These are phyloP conservation scores for Nasonia longicornis DNA, from an alignment of 1,140 invertebrate species.

Conservation along the genomic window DNA sequence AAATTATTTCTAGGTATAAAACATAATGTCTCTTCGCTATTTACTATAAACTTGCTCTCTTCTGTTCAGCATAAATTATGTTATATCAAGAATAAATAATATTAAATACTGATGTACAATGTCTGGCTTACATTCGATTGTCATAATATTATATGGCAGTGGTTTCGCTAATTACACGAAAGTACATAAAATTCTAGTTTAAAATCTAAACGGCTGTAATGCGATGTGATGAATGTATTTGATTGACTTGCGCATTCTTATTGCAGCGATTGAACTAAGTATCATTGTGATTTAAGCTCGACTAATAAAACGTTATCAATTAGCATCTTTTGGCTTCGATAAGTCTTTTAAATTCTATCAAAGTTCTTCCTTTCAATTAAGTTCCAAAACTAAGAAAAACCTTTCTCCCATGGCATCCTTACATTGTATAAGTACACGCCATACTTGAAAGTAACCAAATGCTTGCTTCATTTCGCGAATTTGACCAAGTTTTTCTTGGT, in stretches of 20 bases:
- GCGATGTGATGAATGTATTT: slow-evolving; percentile 34
- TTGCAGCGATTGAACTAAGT: slow-evolving; percentile 24
- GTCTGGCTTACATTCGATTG: slow-evolving; percentile 55
- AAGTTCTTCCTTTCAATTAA: slow-evolving; percentile 4
- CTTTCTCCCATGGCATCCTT: neutral
- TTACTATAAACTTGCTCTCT: slow-evolving; percentile 48
- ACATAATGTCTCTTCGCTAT: slow-evolving; percentile 58
- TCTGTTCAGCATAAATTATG: slow-evolving; percentile 56
- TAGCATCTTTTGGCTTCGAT: slow-evolving; percentile 65
- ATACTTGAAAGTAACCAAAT: neutral
- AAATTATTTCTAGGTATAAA: slow-evolving; percentile 65
- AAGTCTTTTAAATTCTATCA: slow-evolving; percentile 52
- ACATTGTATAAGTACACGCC: neutral
- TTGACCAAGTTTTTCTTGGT: neutral
- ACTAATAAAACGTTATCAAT: slow-evolving; percentile 47
- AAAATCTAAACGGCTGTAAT: slow-evolving; percentile 20
- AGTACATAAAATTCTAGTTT: slow-evolving; percentile 23
- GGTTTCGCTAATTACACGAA: slow-evolving; percentile 58
- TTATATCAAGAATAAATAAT: slow-evolving; percentile 67
- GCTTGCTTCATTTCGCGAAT: neutral
- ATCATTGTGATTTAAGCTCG: slow-evolving; percentile 21
- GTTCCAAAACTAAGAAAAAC: slow-evolving; percentile 20
- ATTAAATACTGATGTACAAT: slow-evolving; percentile 70
- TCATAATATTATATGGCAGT: slow-evolving; percentile 61
- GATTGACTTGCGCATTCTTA: slow-evolving; percentile 21